Percentiles rank a stretch among this genome's conserved stretches.
Evolutionary conservation across 2,797 vertebrate genomes (phyloP).

Genomic region (Helarctos malayanus): DNA sequence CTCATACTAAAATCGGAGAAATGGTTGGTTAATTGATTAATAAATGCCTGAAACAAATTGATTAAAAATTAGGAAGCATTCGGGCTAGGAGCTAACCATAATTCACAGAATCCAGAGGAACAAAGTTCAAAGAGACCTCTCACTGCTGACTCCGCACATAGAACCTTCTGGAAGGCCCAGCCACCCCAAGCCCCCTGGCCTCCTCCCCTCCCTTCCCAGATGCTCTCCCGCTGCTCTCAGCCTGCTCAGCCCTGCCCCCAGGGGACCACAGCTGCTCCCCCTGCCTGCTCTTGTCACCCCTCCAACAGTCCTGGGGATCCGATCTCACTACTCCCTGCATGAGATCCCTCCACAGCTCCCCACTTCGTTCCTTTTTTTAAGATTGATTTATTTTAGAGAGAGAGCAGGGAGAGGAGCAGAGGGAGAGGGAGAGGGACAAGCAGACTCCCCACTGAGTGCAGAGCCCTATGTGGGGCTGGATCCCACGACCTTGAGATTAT

Average conservation of each 20-base stretch:
- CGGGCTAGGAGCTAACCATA: not conserved
- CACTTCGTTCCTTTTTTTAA: fast-evolving
- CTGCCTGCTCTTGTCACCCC: not conserved
- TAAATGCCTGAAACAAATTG: not conserved
- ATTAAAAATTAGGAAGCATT: slow-evolving; percentile 22
- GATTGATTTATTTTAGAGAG: too few relatives aligned
- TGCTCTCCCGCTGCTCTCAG: fast-evolving
- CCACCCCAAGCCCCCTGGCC: not conserved
- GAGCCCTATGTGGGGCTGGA: not conserved
- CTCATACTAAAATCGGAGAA: not conserved
- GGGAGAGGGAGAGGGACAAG: too few relatives aligned
- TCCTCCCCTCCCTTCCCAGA: fast-evolving
- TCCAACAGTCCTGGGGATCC: not conserved
- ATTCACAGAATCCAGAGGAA: not conserved
- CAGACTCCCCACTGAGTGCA: too few relatives aligned
- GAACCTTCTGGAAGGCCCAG: not conserved
- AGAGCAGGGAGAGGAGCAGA: too few relatives aligned
- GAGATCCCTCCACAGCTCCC: not conserved
- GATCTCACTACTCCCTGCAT: not conserved
- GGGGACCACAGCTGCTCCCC: not conserved
- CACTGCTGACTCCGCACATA: fast-evolving
- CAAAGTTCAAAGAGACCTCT: not conserved
- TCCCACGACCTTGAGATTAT: not conserved
- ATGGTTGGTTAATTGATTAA: not conserved
- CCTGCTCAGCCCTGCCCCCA: not conserved